These are phyloP conservation scores for Bungarus multicinctus DNA, from an alignment of 2,113 vertebrate species.

Conservation along the genomic window DNA sequence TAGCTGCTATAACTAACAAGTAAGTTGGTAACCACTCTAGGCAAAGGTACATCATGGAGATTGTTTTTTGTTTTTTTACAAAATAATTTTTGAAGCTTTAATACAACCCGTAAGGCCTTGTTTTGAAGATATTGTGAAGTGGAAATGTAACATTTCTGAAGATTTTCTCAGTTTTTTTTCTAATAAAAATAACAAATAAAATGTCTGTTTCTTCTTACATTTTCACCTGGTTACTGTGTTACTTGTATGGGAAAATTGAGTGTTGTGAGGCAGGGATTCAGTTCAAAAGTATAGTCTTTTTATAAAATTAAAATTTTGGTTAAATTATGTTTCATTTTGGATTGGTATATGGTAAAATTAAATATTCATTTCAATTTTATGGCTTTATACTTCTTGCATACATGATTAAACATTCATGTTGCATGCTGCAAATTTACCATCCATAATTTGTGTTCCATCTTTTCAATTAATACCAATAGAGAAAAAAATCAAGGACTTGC, in stretches of 20 bases:
- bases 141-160: constrained; percentile 43
- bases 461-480: neutral
- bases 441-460: neutral
- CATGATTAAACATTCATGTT: neutral
- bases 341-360: neutral
- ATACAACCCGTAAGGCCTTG: constrained; percentile 49
- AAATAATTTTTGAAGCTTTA: constrained; percentile 61
- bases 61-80: constrained; percentile 38
- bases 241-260: neutral
- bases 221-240: neutral
- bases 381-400: neutral
- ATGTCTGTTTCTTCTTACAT: constrained; percentile 33
- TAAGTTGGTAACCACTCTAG: constrained; percentile 34
- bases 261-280: neutral
- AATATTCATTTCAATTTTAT: neutral
- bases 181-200: constrained; percentile 66
- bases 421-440: neutral
- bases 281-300: neutral
- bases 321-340: neutral
- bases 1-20: constrained; percentile 50
- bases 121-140: constrained; percentile 59
- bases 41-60: constrained; percentile 51
- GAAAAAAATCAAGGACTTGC: constrained; percentile 2
- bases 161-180: constrained; percentile 29
- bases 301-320: neutral